phyloP scores from a whole-genome alignment of 1,140 invertebrate genomes.

The Drosophila gunungcola region DNA sequence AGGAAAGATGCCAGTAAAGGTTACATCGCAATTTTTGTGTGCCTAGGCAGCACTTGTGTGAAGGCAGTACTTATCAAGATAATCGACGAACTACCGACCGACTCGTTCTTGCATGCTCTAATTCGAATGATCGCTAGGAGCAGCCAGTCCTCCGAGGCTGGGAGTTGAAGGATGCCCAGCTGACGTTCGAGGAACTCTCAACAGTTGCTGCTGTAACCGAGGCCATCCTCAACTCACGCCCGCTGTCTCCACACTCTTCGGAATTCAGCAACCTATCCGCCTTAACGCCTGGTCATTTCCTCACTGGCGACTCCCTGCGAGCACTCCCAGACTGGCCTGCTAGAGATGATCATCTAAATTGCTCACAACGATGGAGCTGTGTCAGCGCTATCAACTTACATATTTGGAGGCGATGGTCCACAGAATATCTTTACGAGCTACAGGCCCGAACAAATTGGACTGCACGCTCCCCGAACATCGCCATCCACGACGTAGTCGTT shows the following conservation, averaged over 20 bases:
- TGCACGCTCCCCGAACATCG: neutral
- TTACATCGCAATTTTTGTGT: no score
- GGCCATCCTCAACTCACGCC: conserved; percentile 1
- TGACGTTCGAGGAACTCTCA: neutral
- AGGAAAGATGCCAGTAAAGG: no score
- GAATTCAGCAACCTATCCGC: no score
- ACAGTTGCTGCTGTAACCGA: neutral
- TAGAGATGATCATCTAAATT: no score
- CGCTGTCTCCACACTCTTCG: neutral
- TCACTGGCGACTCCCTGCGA: neutral
- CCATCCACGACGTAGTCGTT: neutral
- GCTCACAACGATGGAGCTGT: neutral
- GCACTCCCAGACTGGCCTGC: neutral
- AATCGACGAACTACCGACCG: no score
- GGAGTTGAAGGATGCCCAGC: neutral
- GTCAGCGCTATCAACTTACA: neutral
- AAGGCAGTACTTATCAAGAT: no score
- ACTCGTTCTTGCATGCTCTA: neutral
- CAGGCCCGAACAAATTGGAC: neutral
- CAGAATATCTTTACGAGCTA: neutral
- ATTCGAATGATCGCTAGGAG: no score
- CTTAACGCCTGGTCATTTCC: neutral
- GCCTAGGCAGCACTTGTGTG: no score
- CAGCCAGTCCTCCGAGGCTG: no score
- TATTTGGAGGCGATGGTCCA: neutral